Evolutionary conservation across 1,140 invertebrate genomes (phyloP).

Genomic region (Pseudoatta argentina): DNA sequence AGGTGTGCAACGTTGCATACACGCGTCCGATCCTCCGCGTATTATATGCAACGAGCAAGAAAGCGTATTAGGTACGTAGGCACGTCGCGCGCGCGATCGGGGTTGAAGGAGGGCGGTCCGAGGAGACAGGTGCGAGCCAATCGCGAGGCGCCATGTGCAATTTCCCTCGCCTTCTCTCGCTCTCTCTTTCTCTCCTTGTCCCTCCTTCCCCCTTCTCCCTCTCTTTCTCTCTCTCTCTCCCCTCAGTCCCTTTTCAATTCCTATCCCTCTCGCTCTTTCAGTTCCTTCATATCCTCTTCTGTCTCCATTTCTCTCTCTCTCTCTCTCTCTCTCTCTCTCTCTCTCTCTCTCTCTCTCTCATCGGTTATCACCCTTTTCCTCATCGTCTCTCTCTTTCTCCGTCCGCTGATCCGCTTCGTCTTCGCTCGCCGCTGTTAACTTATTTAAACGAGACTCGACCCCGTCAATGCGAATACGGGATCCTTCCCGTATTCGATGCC

Average conservation of each 20-base stretch:
- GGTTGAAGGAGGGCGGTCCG: conserved; percentile 82
- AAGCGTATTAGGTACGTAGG: conserved; percentile 78
- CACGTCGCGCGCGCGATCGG: conserved; percentile 72
- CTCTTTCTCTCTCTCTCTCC: conserved; percentile 16
- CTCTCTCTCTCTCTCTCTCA: conserved; percentile 40
- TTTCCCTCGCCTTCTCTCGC: conserved; percentile 77
- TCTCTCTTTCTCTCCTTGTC: neutral
- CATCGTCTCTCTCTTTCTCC: conserved; percentile 13
- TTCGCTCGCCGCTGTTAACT: conserved; percentile 72
- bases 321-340: conserved; percentile 29
- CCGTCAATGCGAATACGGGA: conserved; percentile 73
- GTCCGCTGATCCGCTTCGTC: conserved; percentile 37
- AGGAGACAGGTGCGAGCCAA: conserved; percentile 84
- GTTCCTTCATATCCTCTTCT: conserved; percentile 50
- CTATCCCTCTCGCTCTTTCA: neutral
- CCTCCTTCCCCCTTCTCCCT: neutral
- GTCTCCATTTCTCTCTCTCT: neutral
- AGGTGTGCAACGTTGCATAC: conserved; percentile 67
- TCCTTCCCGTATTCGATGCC: conserved; percentile 71
- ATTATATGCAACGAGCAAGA: conserved; percentile 75
- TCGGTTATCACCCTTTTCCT: neutral
- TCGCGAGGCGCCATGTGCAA: conserved; percentile 82
- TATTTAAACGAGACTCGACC: conserved; percentile 76
- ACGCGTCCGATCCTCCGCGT: conserved; percentile 70
- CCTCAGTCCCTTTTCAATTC: neutral